Evolutionary conservation across 2,797 vertebrate species (phyloP).

Genomic region (Micropoecilia bifurca): DNA sequence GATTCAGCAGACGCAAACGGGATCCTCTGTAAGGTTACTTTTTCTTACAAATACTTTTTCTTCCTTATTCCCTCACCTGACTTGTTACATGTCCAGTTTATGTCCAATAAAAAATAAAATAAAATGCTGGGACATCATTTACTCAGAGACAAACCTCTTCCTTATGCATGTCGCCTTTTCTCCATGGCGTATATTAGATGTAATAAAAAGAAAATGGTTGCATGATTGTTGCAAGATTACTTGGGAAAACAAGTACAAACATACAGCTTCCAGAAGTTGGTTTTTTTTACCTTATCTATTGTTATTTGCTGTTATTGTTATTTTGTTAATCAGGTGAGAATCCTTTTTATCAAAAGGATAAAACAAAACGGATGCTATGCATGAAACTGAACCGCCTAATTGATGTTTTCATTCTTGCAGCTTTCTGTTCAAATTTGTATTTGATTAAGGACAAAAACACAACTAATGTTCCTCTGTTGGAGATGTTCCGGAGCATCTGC

Average conservation of each 20-base stretch:
- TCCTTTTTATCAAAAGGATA: background rate
- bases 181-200: background rate
- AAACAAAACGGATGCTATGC: background rate
- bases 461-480: slow-evolving; percentile 68
- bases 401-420: slow-evolving; percentile 20
- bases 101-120: background rate
- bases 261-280: background rate
- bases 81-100: background rate
- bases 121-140: background rate
- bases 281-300: background rate
- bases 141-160: background rate
- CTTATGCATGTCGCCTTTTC: background rate
- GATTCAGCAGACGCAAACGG: rapidly evolving
- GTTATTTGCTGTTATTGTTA: background rate
- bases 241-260: background rate
- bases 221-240: background rate
- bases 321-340: background rate
- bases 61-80: background rate
- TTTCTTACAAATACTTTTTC: background rate
- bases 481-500: slow-evolving; percentile 82
- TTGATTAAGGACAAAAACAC: slow-evolving; percentile 46
- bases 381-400: background rate
- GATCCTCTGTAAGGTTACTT: slow-evolving; percentile 40
- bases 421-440: slow-evolving; percentile 67
- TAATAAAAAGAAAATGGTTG: background rate